Conservation (phyloP, 2,113 vertebrate species). For the Cricetomys ansorgei region DNA sequence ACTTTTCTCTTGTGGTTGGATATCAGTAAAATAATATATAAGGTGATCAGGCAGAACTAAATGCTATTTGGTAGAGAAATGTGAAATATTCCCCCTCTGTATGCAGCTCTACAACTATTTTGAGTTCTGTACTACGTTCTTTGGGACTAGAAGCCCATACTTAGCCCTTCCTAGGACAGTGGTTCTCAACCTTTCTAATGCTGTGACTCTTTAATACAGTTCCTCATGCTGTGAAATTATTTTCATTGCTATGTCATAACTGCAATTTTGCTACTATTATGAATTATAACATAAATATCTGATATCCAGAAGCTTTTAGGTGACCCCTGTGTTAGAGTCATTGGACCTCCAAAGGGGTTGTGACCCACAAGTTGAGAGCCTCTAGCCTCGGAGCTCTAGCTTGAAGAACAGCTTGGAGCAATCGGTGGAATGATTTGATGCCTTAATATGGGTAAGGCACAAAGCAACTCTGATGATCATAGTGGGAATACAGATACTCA, state of each 20-base stretch:
- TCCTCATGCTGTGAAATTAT: too few species aligned
- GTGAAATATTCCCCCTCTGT: neutral
- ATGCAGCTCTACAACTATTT: neutral
- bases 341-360: too few species aligned
- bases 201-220: too few species aligned
- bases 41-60: neutral
- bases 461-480: neutral
- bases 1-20: neutral
- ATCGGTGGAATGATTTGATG: neutral
- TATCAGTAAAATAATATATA: neutral
- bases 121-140: neutral
- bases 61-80: neutral
- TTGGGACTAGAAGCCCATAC: neutral
- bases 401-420: neutral
- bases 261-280: too few species aligned
- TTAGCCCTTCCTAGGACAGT: neutral
- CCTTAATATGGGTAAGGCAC: neutral
- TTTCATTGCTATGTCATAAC: too few species aligned
- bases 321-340: too few species aligned
- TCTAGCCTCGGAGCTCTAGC: too few species aligned
- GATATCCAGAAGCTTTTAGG: too few species aligned
- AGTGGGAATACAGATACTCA: neutral
- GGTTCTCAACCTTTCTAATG: too few species aligned
- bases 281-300: too few species aligned
- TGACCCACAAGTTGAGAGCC: too few species aligned